Evolutionary conservation across 64 coral and sea anemone species (phyloP), one percentile per base, ranked within the genome.

Genomic region (Actinia tenebrosa): DNA sequence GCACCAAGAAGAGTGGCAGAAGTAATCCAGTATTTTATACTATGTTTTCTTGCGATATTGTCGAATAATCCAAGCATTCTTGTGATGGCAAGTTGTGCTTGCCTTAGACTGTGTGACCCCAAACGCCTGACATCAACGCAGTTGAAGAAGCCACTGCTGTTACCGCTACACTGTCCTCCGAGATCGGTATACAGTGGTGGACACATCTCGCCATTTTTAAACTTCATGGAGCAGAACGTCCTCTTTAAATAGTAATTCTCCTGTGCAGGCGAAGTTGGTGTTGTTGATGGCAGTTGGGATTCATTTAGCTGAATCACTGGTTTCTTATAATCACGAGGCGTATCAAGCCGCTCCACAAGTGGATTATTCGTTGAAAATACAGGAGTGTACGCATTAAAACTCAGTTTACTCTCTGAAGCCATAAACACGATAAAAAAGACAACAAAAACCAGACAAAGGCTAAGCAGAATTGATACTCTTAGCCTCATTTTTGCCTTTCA

Each of bases 151-250:
- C 26, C 69, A 30, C 23, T 83, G 22, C 37, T 18, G 26, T 45
- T 77, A 55, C n/a, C 23, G 44, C 42, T 79, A 84, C 83, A 64
- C 60, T 25, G 60, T 46, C 88, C 88, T 77, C 82, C 88, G 16
- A 89, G 80, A 30, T 89, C 88, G 56, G 68, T 89, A 64, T 89
- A 89, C 6, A 89, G 64, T 16, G 81, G 53, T 10, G 88, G 88
- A 61, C 88, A 89, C 88, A 89, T 89, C 52, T 69, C 45, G 19
- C 88, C 88, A 53, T 85, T 25, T 80, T 85, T 42, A 18, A 86
- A 69, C 56, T 60, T 56, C 83, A 84, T 79, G 26, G 55, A 16
- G 44, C 89, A 91, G 6, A n/a, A 61, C 17, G 64, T 66, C 15
- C 89, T 45, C 8, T 26, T 20, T 23, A 91, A 18, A 64, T 91